phyloP scores from a whole-genome alignment of 1,140 invertebrate species.

The Globodera rostochiensis region DNA sequence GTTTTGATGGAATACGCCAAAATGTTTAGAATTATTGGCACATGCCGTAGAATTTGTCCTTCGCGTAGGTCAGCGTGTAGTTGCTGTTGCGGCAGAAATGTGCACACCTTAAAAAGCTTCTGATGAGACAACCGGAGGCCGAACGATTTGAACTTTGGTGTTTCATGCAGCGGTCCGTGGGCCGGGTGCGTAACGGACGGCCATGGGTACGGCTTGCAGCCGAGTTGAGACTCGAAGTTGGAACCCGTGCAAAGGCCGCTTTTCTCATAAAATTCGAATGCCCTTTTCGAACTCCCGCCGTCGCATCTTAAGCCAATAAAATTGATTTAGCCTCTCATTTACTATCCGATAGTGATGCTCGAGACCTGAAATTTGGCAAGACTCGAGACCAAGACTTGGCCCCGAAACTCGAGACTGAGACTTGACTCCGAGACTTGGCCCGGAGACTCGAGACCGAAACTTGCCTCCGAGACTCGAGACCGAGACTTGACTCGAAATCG shows the following conservation, averaged over 20 bases:
- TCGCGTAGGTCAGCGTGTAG: conserved; percentile 74
- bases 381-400: not conserved
- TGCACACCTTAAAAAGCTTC: conserved; percentile 68
- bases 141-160: conserved; percentile 71
- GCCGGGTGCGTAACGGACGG: conserved; percentile 70
- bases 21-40: too few relatives aligned
- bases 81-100: conserved; percentile 72
- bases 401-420: not conserved
- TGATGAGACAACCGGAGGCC: too few relatives aligned
- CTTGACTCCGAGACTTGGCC: not conserved
- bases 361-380: too few relatives aligned
- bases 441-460: too few relatives aligned
- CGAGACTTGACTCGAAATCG: not conserved
- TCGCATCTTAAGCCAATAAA: not conserved
- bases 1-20: too few relatives aligned
- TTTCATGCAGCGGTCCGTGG: conserved; percentile 63
- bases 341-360: too few relatives aligned
- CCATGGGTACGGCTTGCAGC: conserved; percentile 80
- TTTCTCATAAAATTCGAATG: conserved; percentile 1
- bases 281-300: too few relatives aligned
- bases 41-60: too few relatives aligned
- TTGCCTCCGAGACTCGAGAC: not conserved
- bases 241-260: conserved; percentile 80
- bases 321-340: not conserved
- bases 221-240: conserved; percentile 75